Conservation (phyloP, 2,113 vertebrate genomes). For the Tupaia chinensis region DNA sequence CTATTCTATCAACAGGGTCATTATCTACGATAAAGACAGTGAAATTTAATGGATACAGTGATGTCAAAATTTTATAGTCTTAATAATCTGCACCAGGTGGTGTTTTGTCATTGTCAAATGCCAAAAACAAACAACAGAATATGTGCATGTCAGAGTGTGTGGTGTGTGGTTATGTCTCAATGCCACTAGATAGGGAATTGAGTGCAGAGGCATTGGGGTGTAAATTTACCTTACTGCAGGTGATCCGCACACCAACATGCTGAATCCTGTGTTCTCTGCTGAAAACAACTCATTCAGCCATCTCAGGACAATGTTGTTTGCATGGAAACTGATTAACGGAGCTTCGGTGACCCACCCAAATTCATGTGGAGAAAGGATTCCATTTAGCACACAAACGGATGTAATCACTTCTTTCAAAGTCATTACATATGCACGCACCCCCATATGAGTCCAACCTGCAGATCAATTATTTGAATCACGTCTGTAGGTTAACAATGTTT, state of each 20-base stretch:
- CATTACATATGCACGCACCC: not conserved
- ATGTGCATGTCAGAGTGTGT: no score
- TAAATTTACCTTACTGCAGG: not conserved
- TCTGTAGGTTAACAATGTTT: not conserved
- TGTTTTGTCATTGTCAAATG: not conserved
- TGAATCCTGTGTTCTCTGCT: not conserved
- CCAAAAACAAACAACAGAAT: not conserved
- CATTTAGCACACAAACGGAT: not conserved
- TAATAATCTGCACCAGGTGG: rapidly evolving
- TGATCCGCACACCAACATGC: not conserved
- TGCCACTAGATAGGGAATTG: not conserved
- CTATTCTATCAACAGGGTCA: not conserved
- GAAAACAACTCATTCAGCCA: not conserved
- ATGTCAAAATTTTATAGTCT: not conserved
- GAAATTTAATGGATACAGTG: not conserved
- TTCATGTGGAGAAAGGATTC: not conserved
- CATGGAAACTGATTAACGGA: not conserved
- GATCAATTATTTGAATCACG: not conserved
- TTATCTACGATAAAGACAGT: not conserved
- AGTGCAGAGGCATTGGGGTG: rapidly evolving
- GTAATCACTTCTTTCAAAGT: not conserved
- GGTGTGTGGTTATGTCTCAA: not conserved
- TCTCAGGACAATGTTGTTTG: not conserved
- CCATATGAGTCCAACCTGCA: not conserved
- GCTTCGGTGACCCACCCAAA: not conserved